Evolutionary conservation across 2,797 vertebrate genomes (phyloP), one percentile per base, ranked within the genome.

Genomic region (Gymnothorax reevesii): DNA sequence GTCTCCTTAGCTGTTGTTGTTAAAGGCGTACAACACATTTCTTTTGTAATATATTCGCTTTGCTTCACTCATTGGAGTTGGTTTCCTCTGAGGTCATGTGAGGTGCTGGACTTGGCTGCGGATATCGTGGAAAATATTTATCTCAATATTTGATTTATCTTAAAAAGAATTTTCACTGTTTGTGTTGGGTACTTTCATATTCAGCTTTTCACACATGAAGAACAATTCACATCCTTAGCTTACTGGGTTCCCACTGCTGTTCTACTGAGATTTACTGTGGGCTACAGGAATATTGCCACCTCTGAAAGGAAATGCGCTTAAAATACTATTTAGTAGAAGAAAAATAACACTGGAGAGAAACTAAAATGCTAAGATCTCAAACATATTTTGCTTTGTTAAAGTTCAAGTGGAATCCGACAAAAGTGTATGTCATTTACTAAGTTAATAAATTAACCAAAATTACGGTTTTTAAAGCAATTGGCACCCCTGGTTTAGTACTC

Each of bases 1-100:
- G 91, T 93, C 91, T 95, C 91, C 90, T 89, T 92, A 91, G 87
- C 90, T 88, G 85, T 87, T 64, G 88, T 91, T 90, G 88, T 93
- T 93, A 88, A 90, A 88, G 86, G 66, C 93, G 93, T 88, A 92
- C 75, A 83, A 69, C 87, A 88, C 59, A 92, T 89, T 93, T 92
- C 90, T 79, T 89, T 88, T 88, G 66, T 88, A 89, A 85, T 94
- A 93, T 93, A 93, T 91, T 84, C 62, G 80, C 85, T 87, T 60
- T 90, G 91, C 73, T 79, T 57, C 64, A 2, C 77, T 89, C 66
- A 27, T 84, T 86, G 90, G 77, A 84, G 57, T 60, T 42, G 89
- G 85, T 86, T 89, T 86, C 91, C 89, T 77, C 13, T 86, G 64
- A 92, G 59, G 75, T 42, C 87, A 66, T 86, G 84, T 86, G 54